phyloP scores from a whole-genome alignment of 37 sponge, comb jelly and placozoan genomes.

The Aphrocallistes beatrix region DNA sequence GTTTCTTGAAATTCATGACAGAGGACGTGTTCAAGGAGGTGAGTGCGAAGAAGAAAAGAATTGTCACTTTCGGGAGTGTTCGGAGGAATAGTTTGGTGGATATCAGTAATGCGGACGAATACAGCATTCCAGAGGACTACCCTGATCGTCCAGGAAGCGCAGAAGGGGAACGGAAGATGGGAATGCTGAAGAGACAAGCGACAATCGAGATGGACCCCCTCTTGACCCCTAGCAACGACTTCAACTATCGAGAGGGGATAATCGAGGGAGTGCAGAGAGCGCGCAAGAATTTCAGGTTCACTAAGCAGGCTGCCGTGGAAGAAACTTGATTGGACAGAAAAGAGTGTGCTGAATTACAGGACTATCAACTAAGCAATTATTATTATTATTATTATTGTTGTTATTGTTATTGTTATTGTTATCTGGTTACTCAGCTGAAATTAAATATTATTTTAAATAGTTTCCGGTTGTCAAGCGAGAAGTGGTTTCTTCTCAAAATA shows the following conservation, averaged over 20 bases:
- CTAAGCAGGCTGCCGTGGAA: not conserved
- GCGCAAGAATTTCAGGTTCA: not conserved
- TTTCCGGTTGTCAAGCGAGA: no score
- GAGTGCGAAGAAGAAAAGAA: not conserved
- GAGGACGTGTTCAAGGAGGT: not conserved
- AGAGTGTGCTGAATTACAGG: no score
- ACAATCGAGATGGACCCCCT: not conserved
- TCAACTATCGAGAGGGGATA: not conserved
- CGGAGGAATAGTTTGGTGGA: not conserved
- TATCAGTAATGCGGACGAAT: not conserved
- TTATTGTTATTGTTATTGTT: no score
- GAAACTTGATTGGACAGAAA: not conserved
- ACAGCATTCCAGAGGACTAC: not conserved
- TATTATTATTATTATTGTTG: no score
- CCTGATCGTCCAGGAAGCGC: not conserved
- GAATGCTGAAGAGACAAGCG: not conserved
- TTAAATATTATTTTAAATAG: not conserved
- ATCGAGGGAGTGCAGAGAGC: not conserved
- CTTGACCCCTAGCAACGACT: not conserved
- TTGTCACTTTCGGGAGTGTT: not conserved
- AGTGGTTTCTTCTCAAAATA: no score
- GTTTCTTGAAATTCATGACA: not conserved
- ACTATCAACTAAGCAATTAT: no score
- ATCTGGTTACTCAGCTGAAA: no score
- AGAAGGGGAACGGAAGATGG: slow-evolving; percentile 14